Percentiles rank a stretch among this genome's conserved stretches.
Evolutionary conservation across 2,888 invertebrate species (phyloP).

Genomic region (Tillus elongatus): DNA sequence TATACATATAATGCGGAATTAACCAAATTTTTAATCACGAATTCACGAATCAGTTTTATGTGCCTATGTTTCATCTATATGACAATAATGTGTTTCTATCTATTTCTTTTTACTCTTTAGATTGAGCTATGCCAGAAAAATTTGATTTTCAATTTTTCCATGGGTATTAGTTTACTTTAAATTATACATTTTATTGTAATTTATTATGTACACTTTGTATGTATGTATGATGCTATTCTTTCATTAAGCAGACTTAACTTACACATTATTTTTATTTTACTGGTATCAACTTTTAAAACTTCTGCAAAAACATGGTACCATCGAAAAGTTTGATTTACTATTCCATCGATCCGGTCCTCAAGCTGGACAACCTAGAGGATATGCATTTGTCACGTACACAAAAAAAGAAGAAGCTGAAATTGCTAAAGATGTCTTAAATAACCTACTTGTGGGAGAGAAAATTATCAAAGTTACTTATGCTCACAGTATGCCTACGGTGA

Average conservation of each 20-base stretch:
- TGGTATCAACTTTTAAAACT: conserved; percentile 94
- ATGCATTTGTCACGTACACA: conserved; percentile 83
- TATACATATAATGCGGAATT: too few species aligned
- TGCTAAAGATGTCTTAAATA: conserved; percentile 66
- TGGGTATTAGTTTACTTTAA: too few species aligned
- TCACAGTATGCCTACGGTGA: conserved; percentile 60
- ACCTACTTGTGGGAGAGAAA: conserved; percentile 63
- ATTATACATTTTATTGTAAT: too few species aligned
- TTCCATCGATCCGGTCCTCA: conserved; percentile 87
- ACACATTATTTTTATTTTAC: conserved; percentile 47
- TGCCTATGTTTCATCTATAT: too few species aligned
- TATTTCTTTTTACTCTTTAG: too few species aligned
- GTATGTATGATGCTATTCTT: not conserved
- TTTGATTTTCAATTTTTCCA: too few species aligned
- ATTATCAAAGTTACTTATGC: conserved; percentile 74
- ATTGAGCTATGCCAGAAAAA: too few species aligned
- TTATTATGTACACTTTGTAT: not conserved
- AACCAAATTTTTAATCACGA: too few species aligned
- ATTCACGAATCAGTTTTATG: too few species aligned
- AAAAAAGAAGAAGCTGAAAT: conserved; percentile 56
- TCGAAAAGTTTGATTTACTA: conserved; percentile 92
- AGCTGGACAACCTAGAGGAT: conserved; percentile 82
- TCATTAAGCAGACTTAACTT: conserved; percentile 13
- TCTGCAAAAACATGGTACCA: conserved; percentile 85
- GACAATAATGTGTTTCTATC: too few species aligned